A percentile compares a stretch with the other conserved stretches of the same genome.
Evolutionary conservation across 2,113 vertebrate species (phyloP).

Genomic region (mouse (Mus musculus)): DNA sequence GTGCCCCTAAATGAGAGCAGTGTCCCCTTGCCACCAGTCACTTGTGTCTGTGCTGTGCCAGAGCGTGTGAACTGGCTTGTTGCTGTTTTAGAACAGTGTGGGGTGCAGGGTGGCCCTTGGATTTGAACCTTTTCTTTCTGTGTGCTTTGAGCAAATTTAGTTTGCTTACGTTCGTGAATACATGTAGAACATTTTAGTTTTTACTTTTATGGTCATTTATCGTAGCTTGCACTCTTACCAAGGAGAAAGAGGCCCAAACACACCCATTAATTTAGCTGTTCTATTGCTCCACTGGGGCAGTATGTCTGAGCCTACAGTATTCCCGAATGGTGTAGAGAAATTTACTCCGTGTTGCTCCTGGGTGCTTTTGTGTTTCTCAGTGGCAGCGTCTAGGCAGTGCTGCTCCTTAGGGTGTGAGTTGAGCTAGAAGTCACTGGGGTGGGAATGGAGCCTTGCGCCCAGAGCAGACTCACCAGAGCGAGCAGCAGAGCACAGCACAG

Average conservation of each 20-base stretch:
- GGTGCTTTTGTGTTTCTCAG: slow-evolving; percentile 29
- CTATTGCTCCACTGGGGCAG: slow-evolving; percentile 69
- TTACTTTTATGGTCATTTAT: background rate
- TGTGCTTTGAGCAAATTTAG: slow-evolving; percentile 50
- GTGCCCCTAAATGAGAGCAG: background rate
- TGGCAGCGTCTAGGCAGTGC: background rate
- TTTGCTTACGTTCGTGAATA: slow-evolving; percentile 48
- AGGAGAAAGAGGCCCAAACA: slow-evolving; percentile 68
- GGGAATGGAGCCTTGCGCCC: slow-evolving; percentile 69
- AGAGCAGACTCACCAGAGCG: slow-evolving; percentile 49
- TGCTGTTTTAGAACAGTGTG: background rate
- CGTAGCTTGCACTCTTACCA: slow-evolving; percentile 51
- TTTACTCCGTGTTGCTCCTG: slow-evolving; percentile 51
- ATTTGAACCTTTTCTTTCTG: background rate
- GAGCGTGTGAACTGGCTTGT: background rate
- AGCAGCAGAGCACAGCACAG: slow-evolving; percentile 73
- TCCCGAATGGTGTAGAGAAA: slow-evolving; percentile 53
- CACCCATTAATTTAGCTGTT: slow-evolving; percentile 68
- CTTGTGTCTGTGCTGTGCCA: background rate
- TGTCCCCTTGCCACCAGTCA: background rate
- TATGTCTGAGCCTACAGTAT: slow-evolving; percentile 63
- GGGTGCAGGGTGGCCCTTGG: background rate
- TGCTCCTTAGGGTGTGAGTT: slow-evolving; percentile 62
- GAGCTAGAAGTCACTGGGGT: slow-evolving; percentile 76
- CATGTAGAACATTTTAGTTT: background rate